Conservation (phyloP, 2,888 invertebrate genomes). For the Macrophya annulata region DNA sequence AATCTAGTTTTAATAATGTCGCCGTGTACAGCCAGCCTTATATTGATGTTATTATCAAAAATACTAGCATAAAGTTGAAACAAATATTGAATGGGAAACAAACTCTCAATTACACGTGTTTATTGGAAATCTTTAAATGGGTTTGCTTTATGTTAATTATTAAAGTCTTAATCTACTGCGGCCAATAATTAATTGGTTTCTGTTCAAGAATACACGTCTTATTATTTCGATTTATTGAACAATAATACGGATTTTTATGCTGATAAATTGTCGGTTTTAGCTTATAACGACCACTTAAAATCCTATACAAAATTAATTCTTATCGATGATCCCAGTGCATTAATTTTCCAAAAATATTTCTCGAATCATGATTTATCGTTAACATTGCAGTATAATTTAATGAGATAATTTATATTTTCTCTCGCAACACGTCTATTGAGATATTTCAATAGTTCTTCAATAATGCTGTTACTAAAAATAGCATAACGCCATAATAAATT, state of each 20-base stretch:
- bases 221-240: background rate
- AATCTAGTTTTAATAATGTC: background rate
- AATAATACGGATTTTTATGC: background rate
- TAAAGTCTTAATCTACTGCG: background rate
- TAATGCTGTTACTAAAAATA: background rate
- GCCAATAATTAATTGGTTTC: background rate
- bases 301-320: background rate
- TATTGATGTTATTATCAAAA: slow-evolving; percentile 24
- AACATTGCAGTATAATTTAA: background rate
- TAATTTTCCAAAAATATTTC: background rate
- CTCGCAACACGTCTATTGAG: background rate
- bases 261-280: background rate
- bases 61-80: slow-evolving; percentile 3
- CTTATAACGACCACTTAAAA: background rate
- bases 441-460: background rate
- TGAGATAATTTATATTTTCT: background rate
- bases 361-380: background rate
- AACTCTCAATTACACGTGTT: background rate
- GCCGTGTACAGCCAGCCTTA: slow-evolving; percentile 17
- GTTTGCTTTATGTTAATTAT: background rate
- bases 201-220: background rate
- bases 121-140: background rate
- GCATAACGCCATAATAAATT: slow-evolving; percentile 23
- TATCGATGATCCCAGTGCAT: background rate
- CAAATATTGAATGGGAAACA: background rate